These are phyloP conservation scores for Lithophane semibrunnea DNA, from an alignment of 2,888 invertebrate genomes.

Conservation along the genomic window DNA sequence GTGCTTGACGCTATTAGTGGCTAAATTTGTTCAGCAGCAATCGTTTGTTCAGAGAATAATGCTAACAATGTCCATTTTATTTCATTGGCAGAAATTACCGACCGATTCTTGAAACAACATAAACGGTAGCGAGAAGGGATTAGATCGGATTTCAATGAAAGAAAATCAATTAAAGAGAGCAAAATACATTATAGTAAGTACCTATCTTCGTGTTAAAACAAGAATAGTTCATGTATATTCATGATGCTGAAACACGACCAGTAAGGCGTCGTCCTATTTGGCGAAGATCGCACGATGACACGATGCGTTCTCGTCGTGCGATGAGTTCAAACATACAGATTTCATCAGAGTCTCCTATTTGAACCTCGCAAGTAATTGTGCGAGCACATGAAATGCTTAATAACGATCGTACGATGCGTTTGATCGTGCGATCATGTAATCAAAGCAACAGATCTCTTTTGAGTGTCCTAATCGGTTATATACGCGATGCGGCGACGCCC, in stretches of 20 bases:
- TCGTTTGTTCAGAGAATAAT: not conserved
- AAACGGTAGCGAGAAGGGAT: constrained; percentile 20
- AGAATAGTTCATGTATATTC: constrained; percentile 18
- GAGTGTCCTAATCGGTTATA: too few relatives aligned
- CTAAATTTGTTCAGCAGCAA: not conserved
- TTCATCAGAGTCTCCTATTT: too few relatives aligned
- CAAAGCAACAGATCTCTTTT: too few relatives aligned
- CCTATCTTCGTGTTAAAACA: constrained; percentile 28
- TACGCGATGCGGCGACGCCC: too few relatives aligned
- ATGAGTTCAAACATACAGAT: too few relatives aligned
- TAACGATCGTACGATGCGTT: too few relatives aligned
- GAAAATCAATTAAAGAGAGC: not conserved
- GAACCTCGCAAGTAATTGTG: too few relatives aligned
- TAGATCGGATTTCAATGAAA: not conserved
- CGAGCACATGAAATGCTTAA: too few relatives aligned
- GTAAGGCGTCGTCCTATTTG: too few relatives aligned
- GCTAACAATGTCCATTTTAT: not conserved
- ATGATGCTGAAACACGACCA: constrained; percentile 3
- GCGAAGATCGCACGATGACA: too few relatives aligned
- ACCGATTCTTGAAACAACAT: not conserved
- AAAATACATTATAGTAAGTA: not conserved
- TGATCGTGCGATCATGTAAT: too few relatives aligned
- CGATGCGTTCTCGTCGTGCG: too few relatives aligned
- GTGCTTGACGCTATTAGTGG: not conserved
- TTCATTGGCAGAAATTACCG: not conserved